Evolutionary conservation across 2,797 vertebrate species (phyloP), one percentile per base, ranked within the genome.

Genomic region (Danio kyathit): DNA sequence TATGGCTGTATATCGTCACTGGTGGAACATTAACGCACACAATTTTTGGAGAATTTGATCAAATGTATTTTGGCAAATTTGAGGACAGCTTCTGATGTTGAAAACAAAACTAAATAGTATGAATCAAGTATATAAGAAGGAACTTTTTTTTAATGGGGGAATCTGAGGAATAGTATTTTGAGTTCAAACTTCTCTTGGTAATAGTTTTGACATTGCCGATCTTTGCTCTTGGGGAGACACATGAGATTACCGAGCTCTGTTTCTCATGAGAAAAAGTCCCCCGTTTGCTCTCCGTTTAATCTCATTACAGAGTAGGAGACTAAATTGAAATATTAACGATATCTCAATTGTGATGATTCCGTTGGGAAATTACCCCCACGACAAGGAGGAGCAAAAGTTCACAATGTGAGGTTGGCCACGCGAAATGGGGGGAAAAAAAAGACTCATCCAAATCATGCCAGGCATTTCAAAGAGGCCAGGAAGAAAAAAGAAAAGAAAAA

Each of bases 351-450:
- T 7, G 41, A 67, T 46, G 11, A 17, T 65, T 16, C 49, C 49
- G 38, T 11, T 63, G 11, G 21, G 52, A 66, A 57, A 29, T 29
- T 76, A 85, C 74, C 52, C 76, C 77, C 52, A 70, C 43, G 65
- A 85, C 75, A 78, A 67, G 57, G 74, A 66, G 84, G 85, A 67
- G 48, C 66, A 84, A 88, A 84, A 80, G 83, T 72, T 83, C 73
- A 80, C 70, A 54, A 63, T 59, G 16, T 51, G 38, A 65, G 56
- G 40, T 59, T 71, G 76, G 80, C 59, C 16, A 51, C 11, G 48
- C 69, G 54, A 76, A 76, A 81, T 52, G 54, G 71, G 66, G 29
- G 3, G 29, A 3, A 29, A n/a, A 44, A 64, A 76, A 78, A 82
- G 81, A 82, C 69, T 82, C 74, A 84, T 63, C 21, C n/a, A 57